Percentiles rank a stretch among this genome's conserved stretches.
Evolutionary conservation across 37 sponge, comb jelly and placozoan species (phyloP).

Genomic region (Cliona cf. orientalis): DNA sequence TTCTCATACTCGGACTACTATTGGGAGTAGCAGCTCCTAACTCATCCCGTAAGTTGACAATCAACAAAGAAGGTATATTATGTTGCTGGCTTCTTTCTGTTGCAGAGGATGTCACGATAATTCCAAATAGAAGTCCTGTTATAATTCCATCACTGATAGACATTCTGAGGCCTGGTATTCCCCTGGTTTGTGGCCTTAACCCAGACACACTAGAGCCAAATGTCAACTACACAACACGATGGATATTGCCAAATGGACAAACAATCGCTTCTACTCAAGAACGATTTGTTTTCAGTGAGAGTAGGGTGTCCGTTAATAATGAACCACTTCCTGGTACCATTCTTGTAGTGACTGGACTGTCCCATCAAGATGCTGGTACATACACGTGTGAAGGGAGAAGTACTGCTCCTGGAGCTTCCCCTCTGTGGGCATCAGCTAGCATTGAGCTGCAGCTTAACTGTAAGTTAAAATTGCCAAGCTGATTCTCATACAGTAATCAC

Average conservation of each 20-base stretch:
- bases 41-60: no score
- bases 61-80: no score
- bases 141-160: no score
- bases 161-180: no score
- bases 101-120: no score
- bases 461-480: not conserved
- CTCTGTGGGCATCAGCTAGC: not conserved
- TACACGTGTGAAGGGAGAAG: conserved; percentile 1
- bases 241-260: not conserved
- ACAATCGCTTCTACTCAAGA: not conserved
- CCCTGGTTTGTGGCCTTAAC: no score
- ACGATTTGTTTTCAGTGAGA: not conserved
- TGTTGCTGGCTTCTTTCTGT: no score
- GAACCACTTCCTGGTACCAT: not conserved
- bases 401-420: not conserved
- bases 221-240: not conserved
- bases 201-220: no score
- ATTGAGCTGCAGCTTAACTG: not conserved
- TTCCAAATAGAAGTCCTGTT: no score
- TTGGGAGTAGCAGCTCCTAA: no score
- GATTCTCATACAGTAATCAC: no score
- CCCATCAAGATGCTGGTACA: not conserved
- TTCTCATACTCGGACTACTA: no score
- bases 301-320: not conserved
- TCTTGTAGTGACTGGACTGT: not conserved